These are phyloP conservation scores for Odontesthes bonariensis DNA, from an alignment of 2,113 vertebrate species.

Conservation along the genomic window DNA sequence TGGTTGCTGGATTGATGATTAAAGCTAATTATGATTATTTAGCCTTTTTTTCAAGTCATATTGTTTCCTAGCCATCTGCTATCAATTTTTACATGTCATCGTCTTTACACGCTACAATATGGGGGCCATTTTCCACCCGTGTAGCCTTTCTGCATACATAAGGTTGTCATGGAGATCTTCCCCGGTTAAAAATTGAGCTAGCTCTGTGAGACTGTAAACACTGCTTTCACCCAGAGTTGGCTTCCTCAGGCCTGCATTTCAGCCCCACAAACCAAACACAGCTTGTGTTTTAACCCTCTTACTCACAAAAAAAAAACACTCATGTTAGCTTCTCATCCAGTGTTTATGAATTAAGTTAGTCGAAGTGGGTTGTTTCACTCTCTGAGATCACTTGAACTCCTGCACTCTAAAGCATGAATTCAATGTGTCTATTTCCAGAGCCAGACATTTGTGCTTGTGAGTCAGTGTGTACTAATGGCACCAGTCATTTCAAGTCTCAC, in stretches of 20 bases:
- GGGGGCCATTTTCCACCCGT: not conserved
- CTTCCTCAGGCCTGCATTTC: conserved; percentile 32
- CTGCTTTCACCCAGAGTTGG: conserved; percentile 13
- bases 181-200: conserved; percentile 18
- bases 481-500: conserved; percentile 17
- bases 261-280: conserved; percentile 15
- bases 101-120: not conserved
- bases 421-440: conserved; percentile 27
- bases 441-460: conserved; percentile 3
- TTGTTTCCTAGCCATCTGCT: no score
- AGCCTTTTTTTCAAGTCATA: not conserved
- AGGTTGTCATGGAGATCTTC: conserved; percentile 55
- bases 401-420: conserved; percentile 28
- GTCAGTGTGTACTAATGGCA: not conserved
- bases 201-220: conserved; percentile 15
- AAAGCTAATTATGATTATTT: not conserved
- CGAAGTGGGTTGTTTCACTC: conserved; percentile 42
- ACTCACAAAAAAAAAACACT: conserved; percentile 23
- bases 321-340: conserved; percentile 49
- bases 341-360: conserved; percentile 66
- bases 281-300: conserved; percentile 32
- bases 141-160: conserved; percentile 26
- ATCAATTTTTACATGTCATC: not conserved
- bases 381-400: conserved; percentile 31
- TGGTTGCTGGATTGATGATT: not conserved